Conservation (phyloP, 2,797 vertebrate genomes). For the Peromyscus melanophrys region DNA sequence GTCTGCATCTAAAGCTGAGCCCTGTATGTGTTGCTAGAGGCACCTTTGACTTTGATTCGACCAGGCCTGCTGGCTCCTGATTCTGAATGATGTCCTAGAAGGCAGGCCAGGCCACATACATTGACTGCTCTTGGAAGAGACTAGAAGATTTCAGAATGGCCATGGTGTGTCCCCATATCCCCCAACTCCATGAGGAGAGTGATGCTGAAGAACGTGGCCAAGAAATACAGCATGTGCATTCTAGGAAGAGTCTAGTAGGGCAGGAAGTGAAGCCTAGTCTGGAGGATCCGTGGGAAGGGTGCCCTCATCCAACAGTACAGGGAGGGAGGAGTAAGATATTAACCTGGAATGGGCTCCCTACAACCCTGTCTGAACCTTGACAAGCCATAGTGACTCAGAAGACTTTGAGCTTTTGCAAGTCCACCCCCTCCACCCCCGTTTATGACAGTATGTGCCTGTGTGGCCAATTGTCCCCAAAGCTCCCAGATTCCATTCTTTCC, state of each 20-base stretch:
- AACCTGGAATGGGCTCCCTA: not conserved
- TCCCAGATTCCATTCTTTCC: not conserved
- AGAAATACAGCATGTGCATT: not conserved
- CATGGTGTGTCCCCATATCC: not conserved
- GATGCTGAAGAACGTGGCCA: not conserved
- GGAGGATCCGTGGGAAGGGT: not conserved
- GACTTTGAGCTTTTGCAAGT: not conserved
- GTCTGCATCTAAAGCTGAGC: fast-evolving
- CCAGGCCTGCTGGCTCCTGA: not conserved
- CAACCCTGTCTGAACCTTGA: not conserved
- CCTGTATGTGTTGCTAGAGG: not conserved
- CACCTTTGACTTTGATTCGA: not conserved
- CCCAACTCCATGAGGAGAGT: not conserved
- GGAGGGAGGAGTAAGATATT: not conserved
- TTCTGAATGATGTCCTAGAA: not conserved
- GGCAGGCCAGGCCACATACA: not conserved
- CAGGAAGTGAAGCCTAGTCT: not conserved
- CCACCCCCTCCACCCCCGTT: not conserved
- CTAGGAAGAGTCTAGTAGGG: not conserved
- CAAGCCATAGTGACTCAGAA: not conserved
- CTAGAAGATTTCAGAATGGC: not conserved
- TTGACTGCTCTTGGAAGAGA: not conserved
- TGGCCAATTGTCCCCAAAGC: not conserved
- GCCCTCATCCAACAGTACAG: not conserved
- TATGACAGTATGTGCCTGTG: fast-evolving